phyloP scores from a whole-genome alignment of 2,113 vertebrate species.

The Ophthalmolycus amberensis region DNA sequence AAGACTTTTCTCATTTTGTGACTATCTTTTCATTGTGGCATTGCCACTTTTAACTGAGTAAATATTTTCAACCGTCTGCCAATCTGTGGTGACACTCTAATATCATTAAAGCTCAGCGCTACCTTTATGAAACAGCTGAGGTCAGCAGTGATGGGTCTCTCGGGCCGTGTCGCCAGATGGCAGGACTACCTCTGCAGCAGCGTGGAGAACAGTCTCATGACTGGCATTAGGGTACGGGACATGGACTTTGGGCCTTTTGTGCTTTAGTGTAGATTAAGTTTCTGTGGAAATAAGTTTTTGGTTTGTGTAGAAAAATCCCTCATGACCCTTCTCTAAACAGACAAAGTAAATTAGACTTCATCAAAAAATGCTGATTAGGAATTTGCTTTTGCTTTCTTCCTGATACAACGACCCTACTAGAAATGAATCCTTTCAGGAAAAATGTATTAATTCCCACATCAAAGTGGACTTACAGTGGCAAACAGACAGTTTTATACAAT shows the following conservation, averaged over 20 bases:
- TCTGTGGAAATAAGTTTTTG: neutral
- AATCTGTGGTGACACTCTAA: neutral
- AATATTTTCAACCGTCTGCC: neutral
- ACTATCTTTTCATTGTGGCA: neutral
- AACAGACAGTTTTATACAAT: neutral
- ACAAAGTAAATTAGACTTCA: neutral
- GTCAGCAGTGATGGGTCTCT: neutral
- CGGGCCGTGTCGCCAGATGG: neutral
- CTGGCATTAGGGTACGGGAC: constrained; percentile 39
- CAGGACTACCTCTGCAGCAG: neutral
- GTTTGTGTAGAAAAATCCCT: neutral
- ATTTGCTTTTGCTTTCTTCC: neutral
- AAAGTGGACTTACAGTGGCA: neutral
- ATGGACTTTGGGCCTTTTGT: constrained; percentile 48
- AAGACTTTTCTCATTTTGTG: neutral
- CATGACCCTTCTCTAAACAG: no score
- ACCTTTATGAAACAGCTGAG: neutral
- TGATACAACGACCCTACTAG: neutral
- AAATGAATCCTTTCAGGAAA: neutral
- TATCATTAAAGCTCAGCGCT: neutral
- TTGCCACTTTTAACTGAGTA: neutral
- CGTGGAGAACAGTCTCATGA: constrained; percentile 38
- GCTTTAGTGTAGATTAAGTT: neutral
- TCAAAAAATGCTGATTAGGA: neutral
- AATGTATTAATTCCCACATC: neutral